These are phyloP conservation scores for Heterotilapia buettikoferi DNA, from an alignment of 2,113 vertebrate species.

Conservation along the genomic window DNA sequence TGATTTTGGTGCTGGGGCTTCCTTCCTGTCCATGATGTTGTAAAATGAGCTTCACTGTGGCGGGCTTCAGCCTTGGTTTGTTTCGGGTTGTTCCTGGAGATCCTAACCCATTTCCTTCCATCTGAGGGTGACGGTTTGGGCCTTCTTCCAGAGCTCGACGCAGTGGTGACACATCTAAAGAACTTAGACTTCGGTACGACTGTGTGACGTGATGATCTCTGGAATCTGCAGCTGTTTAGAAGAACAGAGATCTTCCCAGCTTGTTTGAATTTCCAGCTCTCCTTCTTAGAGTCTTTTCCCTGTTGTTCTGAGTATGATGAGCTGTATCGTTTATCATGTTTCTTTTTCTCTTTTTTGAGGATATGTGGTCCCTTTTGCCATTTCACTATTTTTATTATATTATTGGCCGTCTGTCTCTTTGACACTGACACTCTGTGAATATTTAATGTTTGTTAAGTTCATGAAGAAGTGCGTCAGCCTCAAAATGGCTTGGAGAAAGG, in stretches of 20 bases:
- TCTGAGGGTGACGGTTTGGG: background rate
- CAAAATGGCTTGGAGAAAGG: background rate
- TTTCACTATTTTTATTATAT: background rate
- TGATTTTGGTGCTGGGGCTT: background rate
- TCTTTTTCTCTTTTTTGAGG: rapidly evolving
- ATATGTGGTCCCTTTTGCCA: background rate
- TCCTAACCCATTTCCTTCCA: background rate
- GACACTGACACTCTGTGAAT: background rate
- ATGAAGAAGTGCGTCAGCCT: background rate
- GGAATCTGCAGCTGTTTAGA: background rate
- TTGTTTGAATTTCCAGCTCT: too few species aligned
- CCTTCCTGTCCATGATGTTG: background rate
- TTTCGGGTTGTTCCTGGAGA: background rate
- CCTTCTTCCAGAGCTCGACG: rapidly evolving
- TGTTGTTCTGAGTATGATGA: background rate
- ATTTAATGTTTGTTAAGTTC: background rate
- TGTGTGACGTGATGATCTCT: background rate
- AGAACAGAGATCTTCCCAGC: background rate
- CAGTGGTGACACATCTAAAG: background rate
- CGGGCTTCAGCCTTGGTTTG: background rate
- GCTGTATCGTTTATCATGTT: rapidly evolving
- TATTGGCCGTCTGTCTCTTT: background rate
- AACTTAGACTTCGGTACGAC: background rate
- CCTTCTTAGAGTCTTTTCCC: too few species aligned
- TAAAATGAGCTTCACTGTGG: background rate